phyloP scores from a whole-genome alignment of 2,797 vertebrate species.

The Oreonectes daqikongensis region DNA sequence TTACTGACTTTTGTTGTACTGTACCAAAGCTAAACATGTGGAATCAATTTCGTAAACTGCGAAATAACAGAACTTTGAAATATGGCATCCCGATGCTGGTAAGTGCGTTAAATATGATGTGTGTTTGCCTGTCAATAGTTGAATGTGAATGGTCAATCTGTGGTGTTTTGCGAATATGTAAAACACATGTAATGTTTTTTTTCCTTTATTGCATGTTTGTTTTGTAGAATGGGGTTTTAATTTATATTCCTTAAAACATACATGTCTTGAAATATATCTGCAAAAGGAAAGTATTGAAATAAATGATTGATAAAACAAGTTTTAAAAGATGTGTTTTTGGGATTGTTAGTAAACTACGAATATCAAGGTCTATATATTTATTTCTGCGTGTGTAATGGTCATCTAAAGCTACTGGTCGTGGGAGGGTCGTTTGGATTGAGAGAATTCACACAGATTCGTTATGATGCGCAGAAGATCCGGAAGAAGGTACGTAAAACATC shows the following conservation, averaged over 20 bases:
- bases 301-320: neutral
- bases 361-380: neutral
- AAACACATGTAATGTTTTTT: neutral
- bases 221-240: neutral
- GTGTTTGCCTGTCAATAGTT: neutral
- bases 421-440: slow-evolving; percentile 93
- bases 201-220: neutral
- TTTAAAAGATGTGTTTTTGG: neutral
- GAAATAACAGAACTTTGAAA: slow-evolving; percentile 67
- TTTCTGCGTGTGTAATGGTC: slow-evolving; percentile 31
- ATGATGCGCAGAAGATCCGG: slow-evolving; percentile 83
- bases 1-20: neutral
- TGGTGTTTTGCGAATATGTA: neutral
- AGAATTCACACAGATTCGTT: slow-evolving; percentile 93
- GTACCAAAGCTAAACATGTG: slow-evolving; percentile 25
- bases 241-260: neutral
- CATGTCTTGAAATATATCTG: no score
- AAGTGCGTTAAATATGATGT: slow-evolving; percentile 52
- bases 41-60: slow-evolving; percentile 50
- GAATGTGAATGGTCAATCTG: neutral
- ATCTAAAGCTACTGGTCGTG: slow-evolving; percentile 85
- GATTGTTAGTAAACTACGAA: neutral
- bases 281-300: neutral
- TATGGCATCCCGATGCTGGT: slow-evolving; percentile 81
- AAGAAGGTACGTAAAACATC: slow-evolving; percentile 74